Conservation (phyloP, 2,113 vertebrate genomes). For the Scomber japonicus region DNA sequence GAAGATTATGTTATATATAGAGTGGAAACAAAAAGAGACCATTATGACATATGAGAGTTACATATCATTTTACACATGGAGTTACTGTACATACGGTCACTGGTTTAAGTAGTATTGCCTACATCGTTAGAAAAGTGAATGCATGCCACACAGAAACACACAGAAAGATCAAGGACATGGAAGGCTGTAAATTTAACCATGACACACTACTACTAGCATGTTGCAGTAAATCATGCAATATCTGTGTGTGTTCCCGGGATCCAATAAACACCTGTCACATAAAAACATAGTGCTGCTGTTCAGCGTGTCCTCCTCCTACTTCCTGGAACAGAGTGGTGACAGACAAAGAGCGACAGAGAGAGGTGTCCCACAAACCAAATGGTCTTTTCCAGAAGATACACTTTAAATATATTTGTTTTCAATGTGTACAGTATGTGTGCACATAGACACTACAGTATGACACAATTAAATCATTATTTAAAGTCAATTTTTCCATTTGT, state of each 20-base stretch:
- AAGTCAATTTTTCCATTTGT: no score
- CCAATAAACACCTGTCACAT: conserved; percentile 57
- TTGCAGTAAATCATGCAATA: conserved; percentile 40
- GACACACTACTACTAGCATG: neutral
- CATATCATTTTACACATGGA: neutral
- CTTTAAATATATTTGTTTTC: neutral
- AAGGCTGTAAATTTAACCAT: conserved; percentile 23
- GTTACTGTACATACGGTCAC: neutral
- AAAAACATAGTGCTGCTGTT: conserved; percentile 27
- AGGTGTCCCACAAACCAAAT: conserved; percentile 1
- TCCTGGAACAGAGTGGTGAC: conserved; percentile 40
- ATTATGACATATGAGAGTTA: neutral
- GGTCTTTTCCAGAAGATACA: neutral
- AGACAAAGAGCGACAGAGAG: neutral
- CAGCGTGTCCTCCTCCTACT: neutral
- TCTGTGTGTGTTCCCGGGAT: neutral
- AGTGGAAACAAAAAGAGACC: neutral
- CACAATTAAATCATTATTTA: neutral
- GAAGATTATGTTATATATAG: neutral
- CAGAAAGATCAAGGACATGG: conserved; percentile 15
- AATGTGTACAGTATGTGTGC: neutral
- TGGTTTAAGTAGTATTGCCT: neutral
- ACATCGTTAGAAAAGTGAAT: neutral
- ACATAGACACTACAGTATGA: neutral
- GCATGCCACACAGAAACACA: conserved; percentile 3